Percentiles rank a stretch among this genome's conserved stretches.
phyloP scores from a whole-genome alignment of 2,797 vertebrate species.

The Pantherophis vulpinus region DNA sequence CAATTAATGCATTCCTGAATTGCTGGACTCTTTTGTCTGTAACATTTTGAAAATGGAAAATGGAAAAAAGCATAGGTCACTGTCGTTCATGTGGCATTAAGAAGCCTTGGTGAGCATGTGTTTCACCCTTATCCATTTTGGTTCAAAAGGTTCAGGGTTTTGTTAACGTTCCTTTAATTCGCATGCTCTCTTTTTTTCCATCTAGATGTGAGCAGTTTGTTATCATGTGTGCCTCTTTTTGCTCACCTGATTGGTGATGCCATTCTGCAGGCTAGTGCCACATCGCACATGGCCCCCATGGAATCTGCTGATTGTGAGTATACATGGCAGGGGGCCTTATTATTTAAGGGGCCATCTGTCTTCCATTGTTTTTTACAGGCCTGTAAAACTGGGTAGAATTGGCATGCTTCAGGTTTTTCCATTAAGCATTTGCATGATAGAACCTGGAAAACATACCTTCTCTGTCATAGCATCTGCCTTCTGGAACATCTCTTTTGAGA shows the following conservation, averaged over 20 bases:
- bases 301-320: slow-evolving; percentile 87
- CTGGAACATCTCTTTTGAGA: not conserved
- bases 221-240: slow-evolving; percentile 83
- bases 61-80: not conserved
- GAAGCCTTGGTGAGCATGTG: not conserved
- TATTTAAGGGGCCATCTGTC: not conserved
- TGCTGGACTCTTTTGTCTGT: too few relatives aligned
- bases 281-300: slow-evolving; percentile 85
- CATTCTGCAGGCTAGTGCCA: slow-evolving; percentile 86
- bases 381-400: not conserved
- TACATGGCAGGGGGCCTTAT: not conserved
- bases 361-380: not conserved
- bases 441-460: not conserved
- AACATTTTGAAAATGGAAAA: not conserved
- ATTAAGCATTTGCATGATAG: not conserved
- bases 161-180: not conserved
- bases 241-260: slow-evolving; percentile 88
- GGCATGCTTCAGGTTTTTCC: not conserved
- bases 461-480: not conserved
- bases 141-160: not conserved
- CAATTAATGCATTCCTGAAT: not conserved
- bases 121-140: not conserved
- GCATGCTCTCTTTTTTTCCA: not conserved
- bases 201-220: slow-evolving; percentile 77
- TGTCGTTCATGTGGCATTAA: not conserved